Evolutionary conservation across 2,113 vertebrate species (phyloP), one percentile per base, ranked within the genome.

Genomic region (Donacobius atricapilla): DNA sequence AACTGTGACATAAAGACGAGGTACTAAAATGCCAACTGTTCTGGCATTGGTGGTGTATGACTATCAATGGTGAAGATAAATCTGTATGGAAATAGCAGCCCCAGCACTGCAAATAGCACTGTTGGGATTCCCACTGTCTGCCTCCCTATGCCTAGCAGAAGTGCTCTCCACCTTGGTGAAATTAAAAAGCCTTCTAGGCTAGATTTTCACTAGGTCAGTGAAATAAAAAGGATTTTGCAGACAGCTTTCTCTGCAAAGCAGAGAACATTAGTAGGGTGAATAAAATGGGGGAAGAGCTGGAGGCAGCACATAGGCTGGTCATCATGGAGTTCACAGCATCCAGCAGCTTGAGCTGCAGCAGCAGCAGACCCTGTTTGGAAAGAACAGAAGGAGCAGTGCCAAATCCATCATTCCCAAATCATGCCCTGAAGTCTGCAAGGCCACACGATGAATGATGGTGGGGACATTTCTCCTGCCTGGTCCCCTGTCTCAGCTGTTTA

Each of bases 311-410:
- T 0, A 45, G 66, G 27, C 35, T 13, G 8, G 40, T 65, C 70
- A 56, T 47, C 0, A 0, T 12, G 3, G 3, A 45, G 37, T 15
- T 70, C 0, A 0, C 33, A 70, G 70, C 24, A 61, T 22, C 27
- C 82, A 47, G 31, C 54, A 60, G 15, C 44, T 10, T 40, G 23
- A 65, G 80, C 54, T 47, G 30, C 83, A 80, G 53, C 54, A 75
- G 56, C 25, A 35, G 68, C 14, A 28, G 57, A 6, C 7, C 1
- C 24, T n/a, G 18, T 42, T 33, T 58, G 60, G 42, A n/a, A 75
- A 73, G 28, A 48, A 58, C 39, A 57, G 65, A 79, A 83, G 63
- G 58, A 64, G 18, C 76, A 72, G 4, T 58, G 24, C 45, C 33
- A 48, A 48, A n/a, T 16, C 40, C 37, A 35, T 35, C 42, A 15